Evolutionary conservation across 2,113 vertebrate species (phyloP), one percentile per base, ranked within the genome.

Genomic region (Ictidomys tridecemlineatus): DNA sequence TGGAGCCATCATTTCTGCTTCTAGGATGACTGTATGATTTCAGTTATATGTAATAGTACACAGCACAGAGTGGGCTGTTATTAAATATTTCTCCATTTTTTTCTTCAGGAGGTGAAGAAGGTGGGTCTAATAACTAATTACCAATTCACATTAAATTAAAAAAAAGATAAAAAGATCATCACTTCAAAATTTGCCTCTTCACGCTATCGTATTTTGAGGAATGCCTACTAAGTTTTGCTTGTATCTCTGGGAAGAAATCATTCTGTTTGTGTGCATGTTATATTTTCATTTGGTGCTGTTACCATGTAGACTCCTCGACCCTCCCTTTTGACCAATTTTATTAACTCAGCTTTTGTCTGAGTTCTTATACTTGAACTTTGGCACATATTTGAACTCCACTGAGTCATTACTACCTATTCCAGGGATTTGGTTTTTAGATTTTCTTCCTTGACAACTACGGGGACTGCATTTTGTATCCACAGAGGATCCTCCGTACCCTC

Each of bases 41-140:
- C 30, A 88, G 56, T 65, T 58, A 37, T 56, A 45, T 37, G 37
- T 72, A 70, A 80, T 79, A 84, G 34, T 76, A 78, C 28, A 53
- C 3, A 56, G 1, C n/a, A 8, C 51, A 51, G n/a, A 80, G 20
- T 69, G 77, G 34, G 8, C 42, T 34, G 5, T 88, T 45, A 77
- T 4, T 65, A 76, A 86, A 22, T 86, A 18, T 74, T 95, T 78
- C 48, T 56, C 87, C 34, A 34, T 91, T 42, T 58, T 70, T 91
- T 96, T 95, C 51, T 92, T 95, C 51, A 85, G 91, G 56, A 90
- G 34, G n/a, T 24, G 89, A 70, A 84, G 20, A 51, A 39, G 32
- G 28, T 69, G 34, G 34, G 4, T 9, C 48, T 42, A 22, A 77
- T 45, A 87, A n/a, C 56, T 92, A 63, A 48, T 56, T n/a, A 67